Conservation (phyloP, 2,797 vertebrate species). For the Novumbra hubbsi region DNA sequence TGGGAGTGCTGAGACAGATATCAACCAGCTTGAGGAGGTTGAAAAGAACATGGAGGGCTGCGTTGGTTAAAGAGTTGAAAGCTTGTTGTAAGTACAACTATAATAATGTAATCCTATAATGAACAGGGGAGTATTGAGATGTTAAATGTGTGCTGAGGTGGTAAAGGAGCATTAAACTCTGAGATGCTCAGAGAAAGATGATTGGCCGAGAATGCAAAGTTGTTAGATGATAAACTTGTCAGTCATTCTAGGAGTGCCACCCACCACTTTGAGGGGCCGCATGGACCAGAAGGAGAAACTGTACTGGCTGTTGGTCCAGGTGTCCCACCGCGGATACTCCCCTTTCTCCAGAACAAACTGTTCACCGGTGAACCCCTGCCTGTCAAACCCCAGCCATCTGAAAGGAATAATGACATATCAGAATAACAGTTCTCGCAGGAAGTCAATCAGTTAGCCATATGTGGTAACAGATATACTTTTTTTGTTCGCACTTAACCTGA, state of each 20-base stretch:
- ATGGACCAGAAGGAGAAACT: conserved; percentile 85
- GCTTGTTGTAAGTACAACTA: background rate
- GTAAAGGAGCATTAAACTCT: background rate
- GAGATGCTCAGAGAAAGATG: background rate
- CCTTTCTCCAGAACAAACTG: conserved; percentile 92
- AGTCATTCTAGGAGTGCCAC: conserved; percentile 32
- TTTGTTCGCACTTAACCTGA: background rate
- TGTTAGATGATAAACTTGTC: background rate
- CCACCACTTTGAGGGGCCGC: conserved; percentile 83
- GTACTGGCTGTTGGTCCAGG: conserved; percentile 89
- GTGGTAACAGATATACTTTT: background rate
- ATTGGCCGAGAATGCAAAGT: background rate
- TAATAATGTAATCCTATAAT: background rate
- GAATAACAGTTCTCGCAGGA: background rate
- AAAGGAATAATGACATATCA: background rate
- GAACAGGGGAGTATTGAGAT: background rate
- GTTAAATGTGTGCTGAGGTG: background rate
- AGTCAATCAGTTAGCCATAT: background rate
- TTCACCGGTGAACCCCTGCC: conserved; percentile 78
- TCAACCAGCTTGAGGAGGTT: background rate
- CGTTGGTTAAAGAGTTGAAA: background rate
- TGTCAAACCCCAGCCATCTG: conserved; percentile 85
- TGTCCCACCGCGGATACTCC: conserved; percentile 89
- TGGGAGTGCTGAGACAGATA: background rate
- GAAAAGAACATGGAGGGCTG: background rate